A percentile compares a stretch with the other conserved stretches of the same genome.
phyloP scores from a whole-genome alignment of 2,113 vertebrate genomes.

The Colaptes auratus region DNA sequence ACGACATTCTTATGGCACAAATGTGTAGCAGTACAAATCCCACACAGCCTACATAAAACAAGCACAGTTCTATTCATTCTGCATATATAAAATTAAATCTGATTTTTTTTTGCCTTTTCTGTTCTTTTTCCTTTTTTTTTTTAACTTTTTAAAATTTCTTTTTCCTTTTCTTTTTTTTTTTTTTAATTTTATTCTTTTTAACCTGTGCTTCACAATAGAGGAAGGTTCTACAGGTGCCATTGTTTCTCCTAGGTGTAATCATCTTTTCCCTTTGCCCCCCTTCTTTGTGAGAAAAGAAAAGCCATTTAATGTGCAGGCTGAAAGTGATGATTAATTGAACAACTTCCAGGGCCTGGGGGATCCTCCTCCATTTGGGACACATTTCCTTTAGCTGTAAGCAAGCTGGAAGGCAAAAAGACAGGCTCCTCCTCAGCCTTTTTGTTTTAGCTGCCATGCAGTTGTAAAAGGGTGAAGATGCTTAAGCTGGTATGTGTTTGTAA shows the following conservation, averaged over 20 bases:
- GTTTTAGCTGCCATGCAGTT: neutral
- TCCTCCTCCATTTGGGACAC: neutral
- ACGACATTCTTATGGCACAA: neutral
- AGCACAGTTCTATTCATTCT: neutral
- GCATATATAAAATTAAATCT: neutral
- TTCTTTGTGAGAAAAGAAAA: neutral
- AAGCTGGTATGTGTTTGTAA: slow-evolving; percentile 71
- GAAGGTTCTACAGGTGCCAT: slow-evolving; percentile 14
- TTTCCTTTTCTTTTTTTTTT: neutral
- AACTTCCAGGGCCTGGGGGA: neutral
- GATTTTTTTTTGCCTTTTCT: neutral
- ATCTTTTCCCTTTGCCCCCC: neutral
- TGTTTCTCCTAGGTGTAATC: neutral
- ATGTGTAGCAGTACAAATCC: neutral
- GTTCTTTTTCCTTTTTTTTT: neutral
- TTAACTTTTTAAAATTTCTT: neutral
- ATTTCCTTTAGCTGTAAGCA: slow-evolving; percentile 50
- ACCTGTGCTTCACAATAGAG: neutral
- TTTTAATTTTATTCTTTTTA: neutral
- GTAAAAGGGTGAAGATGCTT: slow-evolving; percentile 4
- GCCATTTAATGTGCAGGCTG: neutral
- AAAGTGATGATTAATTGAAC: slow-evolving; percentile 49
- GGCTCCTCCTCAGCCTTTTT: slow-evolving; percentile 11
- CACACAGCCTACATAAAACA: neutral
- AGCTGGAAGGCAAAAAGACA: slow-evolving; percentile 40